Conservation (phyloP, 2,888 invertebrate genomes). For the Xylota sylvarum region DNA sequence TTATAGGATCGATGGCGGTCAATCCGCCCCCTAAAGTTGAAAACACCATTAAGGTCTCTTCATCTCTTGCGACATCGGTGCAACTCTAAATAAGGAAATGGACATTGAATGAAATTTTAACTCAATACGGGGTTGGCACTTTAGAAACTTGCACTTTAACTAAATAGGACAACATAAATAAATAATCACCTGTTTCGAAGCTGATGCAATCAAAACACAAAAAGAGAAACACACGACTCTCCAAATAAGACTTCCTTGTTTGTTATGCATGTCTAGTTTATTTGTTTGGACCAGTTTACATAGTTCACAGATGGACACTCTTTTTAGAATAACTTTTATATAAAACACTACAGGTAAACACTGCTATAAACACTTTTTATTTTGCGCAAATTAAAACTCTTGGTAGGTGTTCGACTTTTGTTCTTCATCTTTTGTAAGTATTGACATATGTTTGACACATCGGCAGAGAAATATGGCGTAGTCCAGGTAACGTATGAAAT, state of each 20-base stretch:
- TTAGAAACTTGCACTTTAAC: background rate
- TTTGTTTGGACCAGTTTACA: slow-evolving; percentile 39
- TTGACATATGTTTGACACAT: slow-evolving; percentile 69
- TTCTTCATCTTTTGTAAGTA: slow-evolving; percentile 60
- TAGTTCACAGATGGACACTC: slow-evolving; percentile 57
- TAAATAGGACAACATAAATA: slow-evolving; percentile 43
- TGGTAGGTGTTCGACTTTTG: slow-evolving; percentile 40
- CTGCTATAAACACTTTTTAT: slow-evolving; percentile 41
- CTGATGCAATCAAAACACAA: slow-evolving; percentile 74
- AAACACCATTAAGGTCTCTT: slow-evolving; percentile 92
- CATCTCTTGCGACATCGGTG: slow-evolving; percentile 89
- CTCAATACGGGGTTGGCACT: background rate
- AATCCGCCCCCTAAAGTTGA: slow-evolving; percentile 97
- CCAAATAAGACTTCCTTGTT: slow-evolving; percentile 30
- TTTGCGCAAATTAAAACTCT: slow-evolving; percentile 51
- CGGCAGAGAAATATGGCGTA: slow-evolving; percentile 36
- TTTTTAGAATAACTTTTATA: slow-evolving; percentile 13
- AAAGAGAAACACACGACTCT: slow-evolving; percentile 55
- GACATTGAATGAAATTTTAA: background rate
- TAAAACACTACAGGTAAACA: background rate
- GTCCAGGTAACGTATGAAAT: background rate
- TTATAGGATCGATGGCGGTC: slow-evolving; percentile 93
- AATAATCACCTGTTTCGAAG: slow-evolving; percentile 72
- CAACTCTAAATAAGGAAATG: slow-evolving; percentile 84
- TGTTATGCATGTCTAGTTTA: slow-evolving; percentile 39